phyloP scores from a whole-genome alignment of 2,888 invertebrate species.

The Metacarcinus magister region DNA sequence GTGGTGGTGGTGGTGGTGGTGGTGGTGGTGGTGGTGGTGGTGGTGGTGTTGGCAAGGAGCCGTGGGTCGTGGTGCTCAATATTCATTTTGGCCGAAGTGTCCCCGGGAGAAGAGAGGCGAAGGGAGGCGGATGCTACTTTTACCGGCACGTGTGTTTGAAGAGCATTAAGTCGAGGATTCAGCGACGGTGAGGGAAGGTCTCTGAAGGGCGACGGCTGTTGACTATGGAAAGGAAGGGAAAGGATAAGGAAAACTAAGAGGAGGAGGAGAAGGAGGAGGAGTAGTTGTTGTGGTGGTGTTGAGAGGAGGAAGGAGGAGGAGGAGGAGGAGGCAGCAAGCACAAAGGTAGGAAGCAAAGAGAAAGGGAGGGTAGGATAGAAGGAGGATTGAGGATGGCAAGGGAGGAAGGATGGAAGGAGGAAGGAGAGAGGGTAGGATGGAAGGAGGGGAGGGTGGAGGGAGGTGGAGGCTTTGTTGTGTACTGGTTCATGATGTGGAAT shows the following conservation, averaged over 20 bases:
- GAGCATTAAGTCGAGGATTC: not conserved
- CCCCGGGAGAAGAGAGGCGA: not conserved
- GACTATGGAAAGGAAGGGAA: not conserved
- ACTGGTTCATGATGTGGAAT: slow-evolving; percentile 17
- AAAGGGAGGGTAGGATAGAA: not conserved
- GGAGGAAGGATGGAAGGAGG: not conserved
- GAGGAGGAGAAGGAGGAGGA: not conserved
- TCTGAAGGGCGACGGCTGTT: not conserved
- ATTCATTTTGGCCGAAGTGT: slow-evolving; percentile 12
- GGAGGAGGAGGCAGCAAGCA: not conserved
- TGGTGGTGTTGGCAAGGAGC: not conserved
- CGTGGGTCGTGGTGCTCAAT: not conserved
- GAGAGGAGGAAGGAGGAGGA: not conserved
- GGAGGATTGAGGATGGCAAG: not conserved
- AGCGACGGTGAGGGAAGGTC: not conserved
- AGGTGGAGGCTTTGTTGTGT: not conserved
- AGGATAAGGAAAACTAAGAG: not conserved
- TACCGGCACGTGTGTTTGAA: not conserved
- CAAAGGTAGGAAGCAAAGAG: not conserved
- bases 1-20: not conserved
- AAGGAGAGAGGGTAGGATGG: not conserved
- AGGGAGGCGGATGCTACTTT: slow-evolving; percentile 14
- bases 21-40: not conserved
- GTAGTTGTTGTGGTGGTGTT: no score
- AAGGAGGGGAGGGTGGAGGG: not conserved